Conservation (phyloP, 2,888 invertebrate genomes). For the Hoplodrina blanda region DNA sequence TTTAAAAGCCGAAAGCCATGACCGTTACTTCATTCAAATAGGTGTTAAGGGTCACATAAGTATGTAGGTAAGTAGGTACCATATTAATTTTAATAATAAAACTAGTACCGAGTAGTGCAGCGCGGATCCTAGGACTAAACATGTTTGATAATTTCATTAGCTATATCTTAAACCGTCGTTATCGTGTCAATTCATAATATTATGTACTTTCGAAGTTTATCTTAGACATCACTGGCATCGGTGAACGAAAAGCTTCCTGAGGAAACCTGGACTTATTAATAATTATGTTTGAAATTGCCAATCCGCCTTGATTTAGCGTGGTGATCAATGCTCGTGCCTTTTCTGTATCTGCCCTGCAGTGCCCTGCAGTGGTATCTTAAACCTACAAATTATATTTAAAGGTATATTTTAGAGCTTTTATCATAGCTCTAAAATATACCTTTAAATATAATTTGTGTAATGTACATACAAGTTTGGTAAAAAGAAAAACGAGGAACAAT, state of each 20-base stretch:
- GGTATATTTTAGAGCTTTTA: no score
- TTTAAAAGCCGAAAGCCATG: slow-evolving; percentile 10
- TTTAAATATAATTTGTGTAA: no score
- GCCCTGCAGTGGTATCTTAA: neutral
- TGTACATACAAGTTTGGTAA: neutral
- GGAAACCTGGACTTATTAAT: no score
- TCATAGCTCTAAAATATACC: no score
- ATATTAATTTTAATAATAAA: neutral
- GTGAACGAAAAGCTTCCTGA: no score
- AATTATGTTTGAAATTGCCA: no score
- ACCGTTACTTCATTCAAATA: neutral
- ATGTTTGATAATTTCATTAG: neutral
- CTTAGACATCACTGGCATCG: no score
- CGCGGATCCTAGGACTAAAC: neutral
- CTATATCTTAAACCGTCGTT: neutral
- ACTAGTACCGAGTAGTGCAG: neutral
- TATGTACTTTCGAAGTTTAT: no score
- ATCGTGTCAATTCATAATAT: no score
- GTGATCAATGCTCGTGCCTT: no score
- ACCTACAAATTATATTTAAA: neutral
- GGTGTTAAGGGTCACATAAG: neutral
- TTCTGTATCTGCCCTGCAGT: no score
- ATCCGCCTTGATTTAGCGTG: no score
- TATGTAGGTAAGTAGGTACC: neutral
- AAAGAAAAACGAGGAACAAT: slow-evolving; percentile 11